Evolutionary conservation across 2,888 invertebrate genomes (phyloP).

Genomic region (Tigriopus californicus): DNA sequence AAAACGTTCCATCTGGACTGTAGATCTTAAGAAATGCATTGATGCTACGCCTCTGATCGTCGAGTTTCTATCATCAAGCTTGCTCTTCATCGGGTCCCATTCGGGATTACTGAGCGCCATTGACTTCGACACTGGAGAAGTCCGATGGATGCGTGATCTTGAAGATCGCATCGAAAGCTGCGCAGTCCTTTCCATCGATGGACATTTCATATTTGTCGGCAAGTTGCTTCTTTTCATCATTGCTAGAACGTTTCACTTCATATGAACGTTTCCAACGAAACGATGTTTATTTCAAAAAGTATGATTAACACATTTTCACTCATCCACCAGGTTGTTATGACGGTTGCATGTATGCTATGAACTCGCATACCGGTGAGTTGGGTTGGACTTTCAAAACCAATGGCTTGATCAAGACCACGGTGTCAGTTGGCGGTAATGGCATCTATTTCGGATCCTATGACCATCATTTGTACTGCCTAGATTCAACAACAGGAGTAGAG

Average conservation of each 20-base stretch:
- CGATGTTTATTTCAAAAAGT: no score
- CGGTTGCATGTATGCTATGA: background rate
- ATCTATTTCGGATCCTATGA: slow-evolving; percentile 9
- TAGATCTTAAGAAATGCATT: slow-evolving; percentile 12
- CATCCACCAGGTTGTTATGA: background rate
- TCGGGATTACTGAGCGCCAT: background rate
- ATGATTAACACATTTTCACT: background rate
- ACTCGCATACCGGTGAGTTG: background rate
- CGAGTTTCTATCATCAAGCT: background rate
- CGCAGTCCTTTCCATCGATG: background rate
- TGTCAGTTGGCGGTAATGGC: background rate
- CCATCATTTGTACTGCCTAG: background rate
- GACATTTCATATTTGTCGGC: background rate
- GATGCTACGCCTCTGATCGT: slow-evolving; percentile 7
- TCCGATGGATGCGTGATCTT: background rate
- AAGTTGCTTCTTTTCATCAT: background rate
- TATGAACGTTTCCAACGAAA: no score
- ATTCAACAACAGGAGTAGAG: background rate
- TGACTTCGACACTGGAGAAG: background rate
- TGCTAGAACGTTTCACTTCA: no score
- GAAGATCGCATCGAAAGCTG: slow-evolving; percentile 1
- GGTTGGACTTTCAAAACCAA: background rate
- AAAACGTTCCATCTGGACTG: background rate
- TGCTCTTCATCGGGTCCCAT: slow-evolving; percentile 3
- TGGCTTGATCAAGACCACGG: slow-evolving; percentile 1